Conservation (phyloP, 1,140 invertebrate species). For the Drosophila paulistorum region DNA sequence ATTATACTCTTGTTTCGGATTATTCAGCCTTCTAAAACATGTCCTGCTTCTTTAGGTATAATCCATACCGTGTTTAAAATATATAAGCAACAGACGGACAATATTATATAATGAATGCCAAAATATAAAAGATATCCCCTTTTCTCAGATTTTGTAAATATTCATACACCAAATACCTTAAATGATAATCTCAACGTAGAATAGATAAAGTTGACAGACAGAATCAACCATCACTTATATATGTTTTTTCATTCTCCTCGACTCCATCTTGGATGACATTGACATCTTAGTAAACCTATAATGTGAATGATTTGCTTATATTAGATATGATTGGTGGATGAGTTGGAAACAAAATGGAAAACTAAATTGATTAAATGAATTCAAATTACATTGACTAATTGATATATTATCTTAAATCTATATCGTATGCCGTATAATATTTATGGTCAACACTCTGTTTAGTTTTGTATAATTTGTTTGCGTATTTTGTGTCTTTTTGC, state of each 20-base stretch:
- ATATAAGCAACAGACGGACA: no score
- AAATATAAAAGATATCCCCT: no score
- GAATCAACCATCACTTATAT: background rate
- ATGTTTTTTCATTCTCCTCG: background rate
- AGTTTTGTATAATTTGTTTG: conserved; percentile 26
- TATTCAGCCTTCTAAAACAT: no score
- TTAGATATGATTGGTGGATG: conserved; percentile 6
- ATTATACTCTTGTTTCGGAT: no score
- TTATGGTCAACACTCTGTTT: conserved; percentile 67
- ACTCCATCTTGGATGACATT: background rate
- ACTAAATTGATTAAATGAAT: background rate
- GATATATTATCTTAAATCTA: conserved; percentile 46
- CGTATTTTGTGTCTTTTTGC: conserved; percentile 19
- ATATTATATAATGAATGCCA: no score
- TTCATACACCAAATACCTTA: background rate
- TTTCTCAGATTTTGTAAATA: no score
- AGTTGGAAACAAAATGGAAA: background rate
- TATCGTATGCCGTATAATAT: conserved; percentile 32
- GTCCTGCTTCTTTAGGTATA: no score
- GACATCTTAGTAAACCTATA: background rate
- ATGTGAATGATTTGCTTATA: background rate
- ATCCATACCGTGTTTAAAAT: no score
- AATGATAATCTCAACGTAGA: background rate
- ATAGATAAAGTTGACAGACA: background rate
- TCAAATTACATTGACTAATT: conserved; percentile 35